These are phyloP conservation scores for Sisyra terminalis DNA, from an alignment of 2,888 invertebrate species.

Conservation along the genomic window DNA sequence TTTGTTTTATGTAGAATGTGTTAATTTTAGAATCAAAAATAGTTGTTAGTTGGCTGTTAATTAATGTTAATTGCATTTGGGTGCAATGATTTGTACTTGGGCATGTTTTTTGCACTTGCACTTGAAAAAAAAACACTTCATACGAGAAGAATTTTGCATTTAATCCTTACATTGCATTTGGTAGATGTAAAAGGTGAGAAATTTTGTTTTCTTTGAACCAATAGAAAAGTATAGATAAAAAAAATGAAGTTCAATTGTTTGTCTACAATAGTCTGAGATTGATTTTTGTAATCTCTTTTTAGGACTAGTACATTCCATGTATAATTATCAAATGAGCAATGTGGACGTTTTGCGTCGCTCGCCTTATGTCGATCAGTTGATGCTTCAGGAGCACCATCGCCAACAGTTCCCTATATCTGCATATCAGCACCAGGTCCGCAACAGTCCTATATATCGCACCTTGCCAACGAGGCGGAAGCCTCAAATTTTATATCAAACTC, in stretches of 20 bases:
- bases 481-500: slow-evolving; percentile 23
- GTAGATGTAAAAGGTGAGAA: background rate
- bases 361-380: background rate
- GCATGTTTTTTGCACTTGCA: slow-evolving; percentile 1
- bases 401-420: slow-evolving; percentile 11
- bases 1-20: too few relatives aligned
- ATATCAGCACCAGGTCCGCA: slow-evolving; percentile 13
- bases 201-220: background rate
- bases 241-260: slow-evolving; percentile 6
- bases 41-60: too few relatives aligned
- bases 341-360: background rate
- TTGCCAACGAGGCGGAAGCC: slow-evolving; percentile 27
- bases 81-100: too few relatives aligned
- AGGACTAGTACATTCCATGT: slow-evolving; percentile 7
- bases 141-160: background rate
- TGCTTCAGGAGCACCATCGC: slow-evolving; percentile 18
- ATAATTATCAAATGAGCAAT: background rate
- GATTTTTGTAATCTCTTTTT: slow-evolving; percentile 13
- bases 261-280: slow-evolving; percentile 15
- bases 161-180: background rate
- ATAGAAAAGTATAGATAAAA: too few relatives aligned
- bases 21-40: too few relatives aligned
- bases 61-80: too few relatives aligned
- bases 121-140: background rate
- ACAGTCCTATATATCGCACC: slow-evolving; percentile 22